A percentile compares a stretch with the other conserved stretches of the same genome.
Conservation (phyloP, 2,888 invertebrate species). For the Lepetodrilus schrolli region DNA sequence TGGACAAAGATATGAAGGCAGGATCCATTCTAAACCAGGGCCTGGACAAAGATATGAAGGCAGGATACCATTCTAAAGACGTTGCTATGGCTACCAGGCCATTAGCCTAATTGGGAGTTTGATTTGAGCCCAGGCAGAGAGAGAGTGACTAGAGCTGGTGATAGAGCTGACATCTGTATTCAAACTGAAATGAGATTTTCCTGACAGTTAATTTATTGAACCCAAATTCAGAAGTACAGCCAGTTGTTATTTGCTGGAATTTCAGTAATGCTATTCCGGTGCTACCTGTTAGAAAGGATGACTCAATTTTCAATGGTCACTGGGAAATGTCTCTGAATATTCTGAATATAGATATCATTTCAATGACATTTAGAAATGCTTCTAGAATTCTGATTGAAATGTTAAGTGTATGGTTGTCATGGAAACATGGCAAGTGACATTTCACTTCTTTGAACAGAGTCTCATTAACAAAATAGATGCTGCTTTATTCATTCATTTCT, state of each 20-base stretch:
- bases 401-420: neutral
- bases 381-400: neutral
- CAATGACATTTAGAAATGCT: too few species aligned
- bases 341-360: neutral
- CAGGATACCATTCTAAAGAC: too few species aligned
- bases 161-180: neutral
- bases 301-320: too few species aligned
- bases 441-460: too few species aligned
- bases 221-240: neutral
- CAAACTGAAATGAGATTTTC: neutral
- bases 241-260: neutral
- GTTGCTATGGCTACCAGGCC: constrained; percentile 2
- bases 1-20: too few species aligned
- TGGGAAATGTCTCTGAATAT: neutral
- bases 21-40: too few species aligned
- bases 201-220: neutral
- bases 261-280: neutral
- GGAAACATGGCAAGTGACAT: neutral
- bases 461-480: too few species aligned
- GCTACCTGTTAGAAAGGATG: neutral
- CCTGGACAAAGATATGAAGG: too few species aligned
- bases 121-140: too few species aligned
- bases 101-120: constrained; percentile 10
- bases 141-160: neutral
- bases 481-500: too few species aligned